Evolutionary conservation across 2,113 vertebrate genomes (phyloP), one percentile per base, ranked within the genome.

Genomic region (Plotosus lineatus): DNA sequence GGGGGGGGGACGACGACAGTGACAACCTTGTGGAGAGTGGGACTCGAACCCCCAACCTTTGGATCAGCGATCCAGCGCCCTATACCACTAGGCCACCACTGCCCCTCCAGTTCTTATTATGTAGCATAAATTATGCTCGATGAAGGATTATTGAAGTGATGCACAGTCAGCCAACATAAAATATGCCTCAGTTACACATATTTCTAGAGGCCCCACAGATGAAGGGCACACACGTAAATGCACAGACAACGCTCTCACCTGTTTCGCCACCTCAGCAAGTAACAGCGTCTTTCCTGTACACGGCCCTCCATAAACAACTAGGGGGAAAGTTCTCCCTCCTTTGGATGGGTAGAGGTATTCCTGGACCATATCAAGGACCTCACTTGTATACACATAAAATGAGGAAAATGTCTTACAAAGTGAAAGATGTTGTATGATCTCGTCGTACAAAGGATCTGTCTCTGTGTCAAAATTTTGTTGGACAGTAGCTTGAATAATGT

Each of bases 391-490:
- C 85, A 96, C 94, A 21, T 96, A 97, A 90, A 97, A 95, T 15
- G 94, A 89, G 1, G 96, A 94, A 28, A 95, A 96, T 0, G 92
- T 96, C 92, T 96, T 97, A 89, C 97, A 98, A 1, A 99, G 91
- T 0, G 98, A 99, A 2, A 96, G 95, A 84, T 99, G 97, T 84
- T 98, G 98, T 77, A 99, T 93, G 81, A 97, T 94, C 92, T 99
- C 97, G 28, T 98, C 97, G 0, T 99, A 99, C 38, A 98, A 88
- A 0, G 92, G 86, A 84, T 99, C 98, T 2, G 94, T 95, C 90
- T 99, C 98, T 0, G 96, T 96, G 86, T 99, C 97, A 88, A 98
- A 98, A 89, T 98, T 99, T 89, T 98, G 97, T 87, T 99, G 98
- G 3, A 99, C 96, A 0, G 97, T 99, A 77, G 97, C 96, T 85